Percentiles rank a stretch among this genome's conserved stretches.
These are phyloP conservation scores for Hedychridium roseum DNA, from an alignment of 2,888 invertebrate species.

Conservation along the genomic window DNA sequence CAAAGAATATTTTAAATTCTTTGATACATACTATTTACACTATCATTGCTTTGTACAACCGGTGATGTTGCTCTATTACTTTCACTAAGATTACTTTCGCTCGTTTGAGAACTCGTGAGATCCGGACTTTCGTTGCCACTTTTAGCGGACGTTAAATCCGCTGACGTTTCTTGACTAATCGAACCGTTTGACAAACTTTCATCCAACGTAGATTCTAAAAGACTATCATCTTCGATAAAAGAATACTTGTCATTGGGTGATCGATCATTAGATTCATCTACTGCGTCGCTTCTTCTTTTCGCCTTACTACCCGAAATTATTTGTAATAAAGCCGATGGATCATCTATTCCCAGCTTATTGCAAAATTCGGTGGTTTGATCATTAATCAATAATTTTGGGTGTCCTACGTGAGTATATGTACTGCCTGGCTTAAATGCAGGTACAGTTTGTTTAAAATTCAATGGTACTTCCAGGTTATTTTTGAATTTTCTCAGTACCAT, in stretches of 20 bases:
- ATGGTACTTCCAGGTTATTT: conserved; percentile 74
- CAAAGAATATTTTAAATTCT: conserved; percentile 1
- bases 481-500: conserved; percentile 72
- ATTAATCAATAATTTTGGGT: conserved; percentile 67
- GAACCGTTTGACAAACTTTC: conserved; percentile 22
- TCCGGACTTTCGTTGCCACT: conserved; percentile 19
- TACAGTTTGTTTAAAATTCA: conserved; percentile 82
- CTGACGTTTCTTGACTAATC: conserved; percentile 16
- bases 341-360: conserved; percentile 76
- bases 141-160: conserved; percentile 22
- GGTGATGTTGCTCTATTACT: conserved; percentile 16
- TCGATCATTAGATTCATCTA: conserved; percentile 18
- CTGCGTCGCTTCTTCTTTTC: conserved; percentile 10
- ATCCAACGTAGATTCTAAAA: conserved; percentile 29
- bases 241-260: conserved; percentile 24
- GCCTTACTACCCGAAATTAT: conserved; percentile 35
- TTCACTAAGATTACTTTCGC: conserved; percentile 7
- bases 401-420: conserved; percentile 35
- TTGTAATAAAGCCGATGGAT: conserved; percentile 75
- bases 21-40: conserved; percentile 8
- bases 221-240: conserved; percentile 25
- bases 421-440: conserved; percentile 68
- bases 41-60: conserved; percentile 1
- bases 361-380: conserved; percentile 77
- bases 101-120: too few relatives aligned